Evolutionary conservation across 2,888 invertebrate species (phyloP), one percentile per base, ranked within the genome.

Genomic region (Ennomos erosarius): DNA sequence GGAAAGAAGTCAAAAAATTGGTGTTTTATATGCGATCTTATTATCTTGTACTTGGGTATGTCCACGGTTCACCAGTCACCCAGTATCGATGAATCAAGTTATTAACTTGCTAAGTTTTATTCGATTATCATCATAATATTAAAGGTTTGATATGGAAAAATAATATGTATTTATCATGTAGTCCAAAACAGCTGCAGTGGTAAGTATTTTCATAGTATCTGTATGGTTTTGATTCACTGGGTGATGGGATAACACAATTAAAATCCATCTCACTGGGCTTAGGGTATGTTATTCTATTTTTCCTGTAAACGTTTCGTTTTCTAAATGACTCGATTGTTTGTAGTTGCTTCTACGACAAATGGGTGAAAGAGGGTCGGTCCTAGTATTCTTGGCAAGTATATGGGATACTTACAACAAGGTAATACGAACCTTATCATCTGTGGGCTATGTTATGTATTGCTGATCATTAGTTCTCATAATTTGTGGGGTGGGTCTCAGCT

Each of bases 351-450:
- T 90, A 69, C 90, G 79, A 62, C 84, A 88, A 88, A 88, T 90
- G 90, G 90, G 89, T 82, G 91, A 91, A 87, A 91, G 90, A 83
- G 91, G 91, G 83, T 91, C 92, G 78, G 78, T 86, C 65, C 85
- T 92, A 81, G 88, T 88, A 81, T 87, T 85, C 78, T 85, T 90
- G 85, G 82, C 85, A 79, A 88, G 84, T 83, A 76, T 89, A 67
- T 84, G 84, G 89, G 88, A 90, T 67, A 65, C 76, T 51, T 82
- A 80, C 67, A 74, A 79, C 62, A 80, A 90, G 90, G 90, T 91
- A 90, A 88, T 71, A 72, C 34, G 49, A 51, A 55, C 67, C 65
- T 64, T 57, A 62, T 55, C 50, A 57, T 64, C 67, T 74, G 72
- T 76, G 74, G 71, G 70, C 10, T 40, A 56, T 56, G 45, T 44